Base-by-base conservation (phyloP, 2,888 invertebrate genomes). In the Aphodius sticticus region DNA sequence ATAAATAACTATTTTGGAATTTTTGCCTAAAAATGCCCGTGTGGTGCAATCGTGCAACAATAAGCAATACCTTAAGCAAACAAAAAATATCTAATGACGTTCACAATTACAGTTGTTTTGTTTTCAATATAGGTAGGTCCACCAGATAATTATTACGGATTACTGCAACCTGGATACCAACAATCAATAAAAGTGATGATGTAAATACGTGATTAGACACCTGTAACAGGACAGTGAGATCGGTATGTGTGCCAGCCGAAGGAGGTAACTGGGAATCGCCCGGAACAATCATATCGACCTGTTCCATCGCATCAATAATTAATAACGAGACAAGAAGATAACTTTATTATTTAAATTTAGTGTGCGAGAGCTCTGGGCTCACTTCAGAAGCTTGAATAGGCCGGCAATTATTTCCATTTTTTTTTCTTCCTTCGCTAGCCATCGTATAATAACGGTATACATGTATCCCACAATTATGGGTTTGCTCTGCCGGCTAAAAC, bases 381-480 rank as follows among this genome's bases (percentile, higher is more conserved):
- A 53, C 53, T 53, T 53, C 53, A 12, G 53, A 53, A 53, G 53
- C 53, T 5, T 53, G 53, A 53, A 53, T 53, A 53, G 53, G 53
- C 12, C 53, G 53, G 53, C 53, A 53, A 53, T 53, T 53, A 53
- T 53, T 53, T 53, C 53, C 7, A 53, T 53, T 53, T 53, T 53
- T 38, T 38, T 53, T 12, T 53, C 53, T 12, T 53, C 53, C 53
- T 53, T 12, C 12, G 1, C 53, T 53, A 7, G 1, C 53, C 4
- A 53, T 53, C 53, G 53, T 74, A 74, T 74, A 74, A 74, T 74
- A 74, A 74, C 74, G 74, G 74, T 74, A 14, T 53, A 53, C 70
- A 7, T 16, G 15, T 16, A 36, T 35, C 37, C 16, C 77, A 69
- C 77, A 77, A 77, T 77, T 77, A 77, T 77, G 69, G 77, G 69